These are phyloP conservation scores for Hapalemur alaotrensis DNA, from an alignment of 2,797 vertebrate genomes.

Conservation along the genomic window DNA sequence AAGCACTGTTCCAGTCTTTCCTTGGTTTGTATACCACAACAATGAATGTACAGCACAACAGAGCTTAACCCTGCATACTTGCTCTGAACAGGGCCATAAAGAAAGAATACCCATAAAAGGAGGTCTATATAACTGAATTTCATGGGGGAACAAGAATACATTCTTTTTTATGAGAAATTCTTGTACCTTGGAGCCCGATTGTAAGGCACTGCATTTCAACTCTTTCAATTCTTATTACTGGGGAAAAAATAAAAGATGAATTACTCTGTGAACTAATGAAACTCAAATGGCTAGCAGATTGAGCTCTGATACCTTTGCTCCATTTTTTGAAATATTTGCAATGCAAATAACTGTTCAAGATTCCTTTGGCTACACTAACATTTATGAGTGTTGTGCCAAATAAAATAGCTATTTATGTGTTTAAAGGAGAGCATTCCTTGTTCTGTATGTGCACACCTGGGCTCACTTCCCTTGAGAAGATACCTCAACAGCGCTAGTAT, in stretches of 20 bases:
- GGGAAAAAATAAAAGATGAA: constrained; percentile 40
- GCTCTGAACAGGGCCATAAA: constrained; percentile 45
- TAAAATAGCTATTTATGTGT: constrained; percentile 75
- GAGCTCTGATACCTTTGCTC: constrained; percentile 37
- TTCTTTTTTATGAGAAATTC: constrained; percentile 66
- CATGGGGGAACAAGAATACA: constrained; percentile 46
- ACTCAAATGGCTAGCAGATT: constrained; percentile 61
- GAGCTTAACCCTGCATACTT: constrained; percentile 20
- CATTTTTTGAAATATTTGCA: constrained; percentile 57
- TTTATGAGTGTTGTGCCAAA: constrained; percentile 62
- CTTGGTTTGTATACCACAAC: not conserved
- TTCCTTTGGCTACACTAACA: constrained; percentile 64
- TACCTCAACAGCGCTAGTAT: constrained; percentile 51
- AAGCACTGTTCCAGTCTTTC: not conserved
- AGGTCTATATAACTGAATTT: constrained; percentile 63
- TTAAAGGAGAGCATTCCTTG: constrained; percentile 64
- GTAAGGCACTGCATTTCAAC: constrained; percentile 33
- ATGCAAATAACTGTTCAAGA: constrained; percentile 71
- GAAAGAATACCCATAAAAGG: constrained; percentile 47
- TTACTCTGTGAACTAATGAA: constrained; percentile 52
- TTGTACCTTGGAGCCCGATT: constrained; percentile 43
- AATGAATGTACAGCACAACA: not conserved
- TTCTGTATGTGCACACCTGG: constrained; percentile 69
- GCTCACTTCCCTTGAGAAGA: constrained; percentile 67
- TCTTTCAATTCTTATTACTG: constrained; percentile 58